Conservation (phyloP, 92 coral and sea anemone species). For the Isaurus tuberculatus region DNA sequence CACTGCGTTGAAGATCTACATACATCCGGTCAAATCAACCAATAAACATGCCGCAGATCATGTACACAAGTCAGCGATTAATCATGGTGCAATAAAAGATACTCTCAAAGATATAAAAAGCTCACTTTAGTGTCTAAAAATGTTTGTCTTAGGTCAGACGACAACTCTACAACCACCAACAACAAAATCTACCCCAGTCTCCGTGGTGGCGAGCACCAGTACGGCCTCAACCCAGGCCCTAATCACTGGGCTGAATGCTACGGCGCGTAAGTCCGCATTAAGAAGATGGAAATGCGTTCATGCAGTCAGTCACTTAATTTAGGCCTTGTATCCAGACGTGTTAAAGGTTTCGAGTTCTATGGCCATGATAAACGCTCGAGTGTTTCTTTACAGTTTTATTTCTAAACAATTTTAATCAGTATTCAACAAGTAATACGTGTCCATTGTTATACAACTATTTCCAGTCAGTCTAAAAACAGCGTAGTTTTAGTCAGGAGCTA, state of each 20-base stretch:
- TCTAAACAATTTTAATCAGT: too few species aligned
- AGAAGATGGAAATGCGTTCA: neutral
- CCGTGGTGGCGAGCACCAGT: conserved; percentile 44
- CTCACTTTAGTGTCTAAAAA: neutral
- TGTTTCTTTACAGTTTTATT: too few species aligned
- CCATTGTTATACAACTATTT: too few species aligned
- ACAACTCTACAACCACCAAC: conserved; percentile 38
- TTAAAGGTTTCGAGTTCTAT: neutral
- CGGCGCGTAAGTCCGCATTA: conserved; percentile 27
- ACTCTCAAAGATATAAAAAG: neutral
- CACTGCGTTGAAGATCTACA: neutral
- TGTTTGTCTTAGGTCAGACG: conserved; percentile 32
- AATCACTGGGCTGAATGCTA: conserved; percentile 10
- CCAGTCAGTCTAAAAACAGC: too few species aligned
- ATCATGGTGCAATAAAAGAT: neutral
- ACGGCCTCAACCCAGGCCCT: conserved; percentile 48
- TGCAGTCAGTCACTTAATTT: neutral
- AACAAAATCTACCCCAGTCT: conserved; percentile 41
- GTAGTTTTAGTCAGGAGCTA: too few species aligned
- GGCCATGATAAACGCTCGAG: too few species aligned
- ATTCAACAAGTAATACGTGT: too few species aligned
- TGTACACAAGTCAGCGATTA: neutral
- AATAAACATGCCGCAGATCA: neutral
- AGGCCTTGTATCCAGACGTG: neutral
- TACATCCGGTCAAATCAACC: neutral